Evolutionary conservation across 2,113 vertebrate genomes (phyloP).

Genomic region (Alectura lathami): DNA sequence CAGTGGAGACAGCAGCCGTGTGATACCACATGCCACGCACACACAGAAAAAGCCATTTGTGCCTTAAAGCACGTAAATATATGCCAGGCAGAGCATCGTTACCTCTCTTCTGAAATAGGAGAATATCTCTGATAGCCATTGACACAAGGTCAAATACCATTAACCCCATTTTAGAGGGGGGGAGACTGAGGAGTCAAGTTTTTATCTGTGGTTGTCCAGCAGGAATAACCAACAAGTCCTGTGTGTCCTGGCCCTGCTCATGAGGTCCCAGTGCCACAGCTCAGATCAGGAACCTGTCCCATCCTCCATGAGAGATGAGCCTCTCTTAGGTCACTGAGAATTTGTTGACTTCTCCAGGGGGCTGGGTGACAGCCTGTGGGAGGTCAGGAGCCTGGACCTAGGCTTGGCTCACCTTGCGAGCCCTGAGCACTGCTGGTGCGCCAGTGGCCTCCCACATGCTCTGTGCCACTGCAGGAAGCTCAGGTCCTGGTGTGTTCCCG

Average conservation of each 20-base stretch:
- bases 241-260: neutral
- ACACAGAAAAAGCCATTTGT: neutral
- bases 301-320: fast-evolving
- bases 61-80: neutral
- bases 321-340: neutral
- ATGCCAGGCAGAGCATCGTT: neutral
- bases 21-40: neutral
- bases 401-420: neutral
- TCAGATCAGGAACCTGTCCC: neutral
- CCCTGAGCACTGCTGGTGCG: neutral
- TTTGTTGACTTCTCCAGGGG: neutral
- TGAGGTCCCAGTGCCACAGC: neutral
- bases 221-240: neutral
- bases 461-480: neutral
- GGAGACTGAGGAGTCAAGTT: neutral
- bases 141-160: neutral
- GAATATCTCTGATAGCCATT: neutral
- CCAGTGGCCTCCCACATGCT: neutral
- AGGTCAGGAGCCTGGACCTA: neutral
- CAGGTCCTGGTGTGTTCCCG: neutral
- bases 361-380: neutral
- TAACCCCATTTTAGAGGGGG: neutral
- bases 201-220: neutral
- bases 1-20: neutral
- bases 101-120: neutral